A percentile compares a stretch with the other conserved stretches of the same genome.
Evolutionary conservation across 2,797 vertebrate species (phyloP).

Genomic region (Rhinatrema bivittatum): DNA sequence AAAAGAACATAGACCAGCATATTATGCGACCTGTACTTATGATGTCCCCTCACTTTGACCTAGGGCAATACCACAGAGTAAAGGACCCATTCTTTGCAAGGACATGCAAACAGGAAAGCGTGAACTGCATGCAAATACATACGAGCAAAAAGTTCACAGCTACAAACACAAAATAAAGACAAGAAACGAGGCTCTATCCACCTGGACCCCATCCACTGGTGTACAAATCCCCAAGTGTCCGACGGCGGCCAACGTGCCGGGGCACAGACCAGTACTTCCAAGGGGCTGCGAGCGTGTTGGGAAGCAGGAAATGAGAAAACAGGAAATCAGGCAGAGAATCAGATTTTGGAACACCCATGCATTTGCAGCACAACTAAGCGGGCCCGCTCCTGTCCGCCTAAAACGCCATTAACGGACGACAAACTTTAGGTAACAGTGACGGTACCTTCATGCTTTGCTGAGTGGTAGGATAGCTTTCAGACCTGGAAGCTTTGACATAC

Average conservation of each 20-base stretch:
- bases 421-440: too few species aligned
- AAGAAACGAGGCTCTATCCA: conserved; percentile 67
- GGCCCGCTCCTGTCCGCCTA: too few species aligned
- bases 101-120: conserved; percentile 13
- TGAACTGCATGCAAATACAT: conserved; percentile 37
- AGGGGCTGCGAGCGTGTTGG: conserved; percentile 76
- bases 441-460: too few species aligned
- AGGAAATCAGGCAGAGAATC: conserved; percentile 49
- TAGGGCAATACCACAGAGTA: too few species aligned
- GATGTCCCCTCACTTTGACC: too few species aligned
- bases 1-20: too few species aligned
- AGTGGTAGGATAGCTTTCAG: too few species aligned
- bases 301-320: conserved; percentile 66
- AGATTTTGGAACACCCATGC: not conserved
- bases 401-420: too few species aligned
- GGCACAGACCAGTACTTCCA: conserved; percentile 96
- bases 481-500: too few species aligned
- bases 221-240: conserved; percentile 96
- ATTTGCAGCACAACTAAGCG: not conserved
- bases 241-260: conserved; percentile 82
- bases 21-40: too few species aligned
- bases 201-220: conserved; percentile 90
- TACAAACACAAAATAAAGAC: conserved; percentile 27
- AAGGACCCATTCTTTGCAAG: too few species aligned
- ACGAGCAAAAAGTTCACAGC: not conserved